Evolutionary conservation across 2,888 invertebrate genomes (phyloP).

Genomic region (Dasypogon diadema): DNA sequence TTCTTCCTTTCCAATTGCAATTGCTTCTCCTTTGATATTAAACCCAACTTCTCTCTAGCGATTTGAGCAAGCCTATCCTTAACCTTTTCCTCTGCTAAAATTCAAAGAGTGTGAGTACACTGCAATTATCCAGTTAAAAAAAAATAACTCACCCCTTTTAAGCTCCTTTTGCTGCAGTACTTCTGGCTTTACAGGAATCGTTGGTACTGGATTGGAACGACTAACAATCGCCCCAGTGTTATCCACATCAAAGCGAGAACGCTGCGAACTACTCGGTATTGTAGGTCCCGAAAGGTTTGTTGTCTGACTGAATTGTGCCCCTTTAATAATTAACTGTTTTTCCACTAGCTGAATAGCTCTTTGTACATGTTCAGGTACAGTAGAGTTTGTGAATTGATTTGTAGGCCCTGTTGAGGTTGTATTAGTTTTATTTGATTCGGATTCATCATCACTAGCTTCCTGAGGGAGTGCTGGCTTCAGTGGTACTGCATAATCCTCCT

Average conservation of each 20-base stretch:
- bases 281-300: neutral
- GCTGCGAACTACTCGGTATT: neutral
- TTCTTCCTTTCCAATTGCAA: slow-evolving; percentile 81
- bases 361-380: slow-evolving; percentile 65
- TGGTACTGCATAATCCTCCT: slow-evolving; percentile 76
- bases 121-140: too few species aligned
- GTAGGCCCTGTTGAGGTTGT: slow-evolving; percentile 52
- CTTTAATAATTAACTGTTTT: slow-evolving; percentile 64
- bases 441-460: slow-evolving; percentile 81
- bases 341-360: slow-evolving; percentile 66
- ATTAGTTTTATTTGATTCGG: slow-evolving; percentile 60
- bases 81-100: slow-evolving; percentile 71
- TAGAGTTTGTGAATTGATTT: slow-evolving; percentile 33
- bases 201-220: slow-evolving; percentile 44
- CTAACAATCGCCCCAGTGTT: slow-evolving; percentile 56
- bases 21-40: slow-evolving; percentile 71
- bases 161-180: slow-evolving; percentile 45
- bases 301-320: slow-evolving; percentile 60
- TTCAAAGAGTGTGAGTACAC: too few species aligned
- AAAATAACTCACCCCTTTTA: slow-evolving; percentile 38
- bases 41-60: slow-evolving; percentile 73
- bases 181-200: slow-evolving; percentile 24
- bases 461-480: slow-evolving; percentile 82
- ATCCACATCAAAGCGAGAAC: slow-evolving; percentile 58
- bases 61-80: slow-evolving; percentile 73